Evolutionary conservation across 2,797 vertebrate genomes (phyloP).

Genomic region (Crotalus adamanteus): DNA sequence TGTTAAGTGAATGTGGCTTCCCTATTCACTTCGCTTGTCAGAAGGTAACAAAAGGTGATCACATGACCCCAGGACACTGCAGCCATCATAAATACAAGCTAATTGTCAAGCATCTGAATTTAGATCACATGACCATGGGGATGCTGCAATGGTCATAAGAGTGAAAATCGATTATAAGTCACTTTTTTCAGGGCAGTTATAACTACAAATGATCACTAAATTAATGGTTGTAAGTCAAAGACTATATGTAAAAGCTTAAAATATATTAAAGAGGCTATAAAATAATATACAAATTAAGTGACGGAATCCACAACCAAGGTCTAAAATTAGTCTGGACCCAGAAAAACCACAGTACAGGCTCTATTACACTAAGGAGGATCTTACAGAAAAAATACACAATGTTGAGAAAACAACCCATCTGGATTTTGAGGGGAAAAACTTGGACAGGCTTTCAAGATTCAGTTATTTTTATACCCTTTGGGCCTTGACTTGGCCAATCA

Average conservation of each 20-base stretch:
- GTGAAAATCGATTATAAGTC: too few relatives aligned
- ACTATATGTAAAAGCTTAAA: neutral
- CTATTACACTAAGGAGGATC: neutral
- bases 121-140: too few relatives aligned
- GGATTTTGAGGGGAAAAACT: neutral
- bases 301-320: neutral
- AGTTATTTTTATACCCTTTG: neutral
- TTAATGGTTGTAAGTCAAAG: neutral
- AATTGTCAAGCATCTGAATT: too few relatives aligned
- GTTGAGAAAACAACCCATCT: neutral
- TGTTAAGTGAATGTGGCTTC: too few relatives aligned
- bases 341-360: neutral
- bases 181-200: too few relatives aligned
- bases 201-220: neutral
- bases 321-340: neutral
- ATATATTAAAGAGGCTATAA: neutral
- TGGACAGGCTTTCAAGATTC: neutral
- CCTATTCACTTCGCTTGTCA: too few relatives aligned
- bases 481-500: neutral
- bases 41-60: too few relatives aligned
- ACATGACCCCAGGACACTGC: too few relatives aligned
- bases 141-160: too few relatives aligned
- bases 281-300: neutral
- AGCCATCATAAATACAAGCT: too few relatives aligned
- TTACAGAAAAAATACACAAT: neutral